Percentiles rank a stretch among this genome's conserved stretches.
phyloP scores from a whole-genome alignment of 2,113 vertebrate species.

The Lagopus leucura region DNA sequence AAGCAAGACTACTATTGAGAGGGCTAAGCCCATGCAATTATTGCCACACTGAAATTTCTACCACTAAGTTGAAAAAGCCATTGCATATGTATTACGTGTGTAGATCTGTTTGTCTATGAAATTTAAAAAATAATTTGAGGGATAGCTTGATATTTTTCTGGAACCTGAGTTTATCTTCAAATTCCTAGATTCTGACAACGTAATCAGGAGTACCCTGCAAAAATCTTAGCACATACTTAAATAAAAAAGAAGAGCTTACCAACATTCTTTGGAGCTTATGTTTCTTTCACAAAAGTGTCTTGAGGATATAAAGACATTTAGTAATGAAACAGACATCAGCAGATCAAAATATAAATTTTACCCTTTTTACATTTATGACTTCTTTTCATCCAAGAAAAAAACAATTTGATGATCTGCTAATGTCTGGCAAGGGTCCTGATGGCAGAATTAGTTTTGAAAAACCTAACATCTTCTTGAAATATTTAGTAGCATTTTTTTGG shows the following conservation, averaged over 20 bases:
- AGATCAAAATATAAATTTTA: not conserved
- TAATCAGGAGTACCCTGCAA: not conserved
- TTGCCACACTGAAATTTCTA: not conserved
- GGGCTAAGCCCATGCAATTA: not conserved
- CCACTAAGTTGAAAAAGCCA: not conserved
- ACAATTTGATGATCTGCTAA: not conserved
- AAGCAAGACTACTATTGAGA: accelerated
- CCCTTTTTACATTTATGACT: not conserved
- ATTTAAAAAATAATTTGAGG: constrained; percentile 16
- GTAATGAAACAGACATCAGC: not conserved
- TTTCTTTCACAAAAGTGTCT: not conserved
- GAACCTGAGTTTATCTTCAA: not conserved
- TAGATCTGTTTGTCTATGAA: not conserved
- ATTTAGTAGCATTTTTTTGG: not conserved
- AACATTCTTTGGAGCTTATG: not conserved
- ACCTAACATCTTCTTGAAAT: not conserved
- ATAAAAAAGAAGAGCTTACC: not conserved
- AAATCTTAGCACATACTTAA: not conserved
- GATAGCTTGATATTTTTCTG: not conserved
- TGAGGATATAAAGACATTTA: not conserved
- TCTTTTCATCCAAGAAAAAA: not conserved
- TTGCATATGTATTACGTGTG: not conserved
- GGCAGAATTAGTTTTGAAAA: not conserved
- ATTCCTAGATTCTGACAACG: not conserved
- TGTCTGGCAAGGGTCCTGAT: not conserved